phyloP scores from a whole-genome alignment of 2,113 vertebrate species.

The Alaudala cheleensis region DNA sequence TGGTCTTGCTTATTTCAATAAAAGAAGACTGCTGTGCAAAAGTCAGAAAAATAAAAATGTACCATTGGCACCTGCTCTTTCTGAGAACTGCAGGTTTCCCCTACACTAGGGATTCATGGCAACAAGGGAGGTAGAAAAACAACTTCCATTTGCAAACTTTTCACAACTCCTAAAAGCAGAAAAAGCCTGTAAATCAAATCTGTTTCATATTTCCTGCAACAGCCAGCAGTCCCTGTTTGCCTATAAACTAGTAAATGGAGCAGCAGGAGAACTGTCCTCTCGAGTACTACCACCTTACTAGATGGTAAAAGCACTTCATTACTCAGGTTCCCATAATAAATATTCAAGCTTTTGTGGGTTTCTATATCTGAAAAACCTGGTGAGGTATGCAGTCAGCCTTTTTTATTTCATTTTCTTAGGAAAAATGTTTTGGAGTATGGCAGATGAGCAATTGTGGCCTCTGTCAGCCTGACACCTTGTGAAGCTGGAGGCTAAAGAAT shows the following conservation, averaged over 20 bases:
- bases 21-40: neutral
- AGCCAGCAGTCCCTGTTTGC: neutral
- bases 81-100: neutral
- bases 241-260: neutral
- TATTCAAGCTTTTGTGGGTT: neutral
- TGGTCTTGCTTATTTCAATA: neutral
- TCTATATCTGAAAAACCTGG: neutral
- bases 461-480: neutral
- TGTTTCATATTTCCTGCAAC: neutral
- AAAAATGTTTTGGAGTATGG: neutral
- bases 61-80: neutral
- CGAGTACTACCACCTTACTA: neutral
- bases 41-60: neutral
- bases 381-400: neutral
- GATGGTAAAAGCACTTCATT: neutral
- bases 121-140: neutral
- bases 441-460: neutral
- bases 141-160: neutral
- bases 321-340: neutral
- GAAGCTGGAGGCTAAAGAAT: neutral
- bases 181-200: neutral
- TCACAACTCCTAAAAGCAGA: neutral
- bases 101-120: neutral
- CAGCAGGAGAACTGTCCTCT: neutral
- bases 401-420: neutral